Evolutionary conservation across 2,888 invertebrate species (phyloP).

Genomic region (Blera fallax): DNA sequence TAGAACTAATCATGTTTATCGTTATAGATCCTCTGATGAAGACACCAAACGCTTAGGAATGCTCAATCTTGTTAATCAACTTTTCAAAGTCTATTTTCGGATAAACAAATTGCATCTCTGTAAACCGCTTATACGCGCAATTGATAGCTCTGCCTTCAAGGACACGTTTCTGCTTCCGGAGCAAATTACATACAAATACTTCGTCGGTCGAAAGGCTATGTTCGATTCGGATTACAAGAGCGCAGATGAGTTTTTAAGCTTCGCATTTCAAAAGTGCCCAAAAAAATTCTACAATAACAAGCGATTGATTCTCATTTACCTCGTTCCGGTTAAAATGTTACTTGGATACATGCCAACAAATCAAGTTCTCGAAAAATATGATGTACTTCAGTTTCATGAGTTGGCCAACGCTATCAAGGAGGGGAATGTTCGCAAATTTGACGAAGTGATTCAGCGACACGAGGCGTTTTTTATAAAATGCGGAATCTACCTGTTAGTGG

Average conservation of each 20-base stretch:
- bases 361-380: conserved; percentile 92
- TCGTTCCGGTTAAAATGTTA: conserved; percentile 98
- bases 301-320: conserved; percentile 94
- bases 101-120: conserved; percentile 94
- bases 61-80: conserved; percentile 97
- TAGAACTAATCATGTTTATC: not conserved
- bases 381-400: conserved; percentile 94
- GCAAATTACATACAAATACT: conserved; percentile 98
- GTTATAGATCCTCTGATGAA: conserved; percentile 87
- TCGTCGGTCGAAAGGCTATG: conserved; percentile 98
- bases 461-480: conserved; percentile 96
- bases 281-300: conserved; percentile 92
- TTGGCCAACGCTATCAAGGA: conserved; percentile 93
- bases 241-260: conserved; percentile 96
- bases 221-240: conserved; percentile 97
- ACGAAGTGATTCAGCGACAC: conserved; percentile 91
- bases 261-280: conserved; percentile 96
- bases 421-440: conserved; percentile 93
- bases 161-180: conserved; percentile 95
- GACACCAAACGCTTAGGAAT: conserved; percentile 98
- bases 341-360: conserved; percentile 96
- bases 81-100: conserved; percentile 96
- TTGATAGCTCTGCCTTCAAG: conserved; percentile 95
- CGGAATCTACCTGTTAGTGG: conserved; percentile 98
- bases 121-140: conserved; percentile 97